Percentiles rank a stretch among this genome's conserved stretches.
phyloP scores from a whole-genome alignment of 1,140 invertebrate genomes.

The Scaptomyza hsui region DNA sequence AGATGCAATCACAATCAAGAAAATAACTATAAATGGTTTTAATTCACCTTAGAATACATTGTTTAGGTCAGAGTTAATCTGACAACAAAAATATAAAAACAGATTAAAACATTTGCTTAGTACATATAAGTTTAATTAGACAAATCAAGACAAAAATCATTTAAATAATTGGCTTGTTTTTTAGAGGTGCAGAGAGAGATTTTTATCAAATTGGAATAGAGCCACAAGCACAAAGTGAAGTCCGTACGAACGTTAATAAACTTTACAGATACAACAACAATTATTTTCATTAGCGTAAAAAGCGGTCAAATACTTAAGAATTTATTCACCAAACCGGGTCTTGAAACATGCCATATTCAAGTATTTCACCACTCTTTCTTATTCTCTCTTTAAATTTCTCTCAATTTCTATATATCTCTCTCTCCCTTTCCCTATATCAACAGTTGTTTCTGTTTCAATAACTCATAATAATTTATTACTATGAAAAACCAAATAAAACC shows the following conservation, averaged over 20 bases:
- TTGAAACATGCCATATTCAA: neutral
- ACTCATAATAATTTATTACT: slow-evolving; percentile 13
- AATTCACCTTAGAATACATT: neutral
- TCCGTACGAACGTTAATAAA: neutral
- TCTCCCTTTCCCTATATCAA: slow-evolving; percentile 4
- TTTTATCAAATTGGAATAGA: too few species aligned
- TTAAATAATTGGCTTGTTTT: neutral
- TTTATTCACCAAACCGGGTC: slow-evolving; percentile 5
- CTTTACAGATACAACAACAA: neutral
- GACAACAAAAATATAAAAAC: neutral
- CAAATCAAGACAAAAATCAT: neutral
- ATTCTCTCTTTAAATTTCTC: neutral
- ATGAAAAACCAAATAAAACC: neutral
- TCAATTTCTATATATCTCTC: neutral
- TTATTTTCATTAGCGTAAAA: neutral
- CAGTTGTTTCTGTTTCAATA: slow-evolving; percentile 28
- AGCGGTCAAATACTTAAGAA: neutral
- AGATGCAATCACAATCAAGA: too few species aligned
- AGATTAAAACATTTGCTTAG: neutral
- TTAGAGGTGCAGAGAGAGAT: too few species aligned
- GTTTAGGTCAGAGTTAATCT: neutral
- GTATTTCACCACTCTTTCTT: slow-evolving; percentile 1
- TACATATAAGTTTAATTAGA: neutral
- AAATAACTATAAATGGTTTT: neutral
- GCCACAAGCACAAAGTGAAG: too few species aligned